Conservation (phyloP, 2,113 vertebrate species). For the Orthonyx spaldingii region DNA sequence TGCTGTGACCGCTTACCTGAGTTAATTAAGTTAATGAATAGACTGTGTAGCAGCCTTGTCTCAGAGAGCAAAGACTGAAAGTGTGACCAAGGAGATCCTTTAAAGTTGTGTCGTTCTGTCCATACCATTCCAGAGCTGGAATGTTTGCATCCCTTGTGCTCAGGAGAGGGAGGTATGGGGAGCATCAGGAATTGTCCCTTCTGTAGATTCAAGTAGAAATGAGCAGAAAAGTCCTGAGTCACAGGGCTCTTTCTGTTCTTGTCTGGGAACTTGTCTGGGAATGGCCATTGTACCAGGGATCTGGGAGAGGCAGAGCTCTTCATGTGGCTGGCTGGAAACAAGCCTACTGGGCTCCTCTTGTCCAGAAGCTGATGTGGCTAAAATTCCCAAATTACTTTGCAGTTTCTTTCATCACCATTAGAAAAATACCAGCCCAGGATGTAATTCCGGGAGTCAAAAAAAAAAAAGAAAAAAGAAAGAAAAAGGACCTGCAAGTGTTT, state of each 20-base stretch:
- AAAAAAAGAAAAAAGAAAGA: not conserved
- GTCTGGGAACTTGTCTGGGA: not conserved
- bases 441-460: not conserved
- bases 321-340: not conserved
- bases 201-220: not conserved
- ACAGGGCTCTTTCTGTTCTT: not conserved
- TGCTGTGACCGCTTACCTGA: not conserved
- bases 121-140: accelerated
- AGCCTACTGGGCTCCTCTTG: not conserved
- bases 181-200: not conserved
- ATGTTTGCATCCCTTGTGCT: not conserved
- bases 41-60: not conserved
- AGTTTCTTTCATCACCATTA: not conserved
- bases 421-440: not conserved
- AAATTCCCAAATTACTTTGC: not conserved
- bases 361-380: not conserved
- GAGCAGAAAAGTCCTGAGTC: not conserved
- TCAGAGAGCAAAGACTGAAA: not conserved
- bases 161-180: not conserved
- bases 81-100: not conserved
- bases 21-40: not conserved
- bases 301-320: not conserved
- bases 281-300: not conserved
- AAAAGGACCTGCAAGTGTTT: not conserved
- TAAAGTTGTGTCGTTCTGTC: not conserved